phyloP scores from a whole-genome alignment of 2,888 invertebrate genomes.

The Neoascia interrupta region DNA sequence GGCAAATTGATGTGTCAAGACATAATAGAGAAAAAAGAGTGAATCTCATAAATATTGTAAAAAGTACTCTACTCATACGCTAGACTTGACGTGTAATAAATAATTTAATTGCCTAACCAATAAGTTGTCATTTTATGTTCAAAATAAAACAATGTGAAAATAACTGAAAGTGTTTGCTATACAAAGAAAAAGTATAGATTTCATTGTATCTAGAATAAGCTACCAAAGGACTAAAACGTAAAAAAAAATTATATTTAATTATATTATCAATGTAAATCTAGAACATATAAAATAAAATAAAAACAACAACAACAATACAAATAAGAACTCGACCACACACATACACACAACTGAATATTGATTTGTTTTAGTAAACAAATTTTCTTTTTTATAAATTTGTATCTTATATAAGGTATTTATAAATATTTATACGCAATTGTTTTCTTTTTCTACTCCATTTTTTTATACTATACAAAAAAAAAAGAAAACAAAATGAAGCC shows the following conservation, averaged over 20 bases:
- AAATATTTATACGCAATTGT: slow-evolving; percentile 62
- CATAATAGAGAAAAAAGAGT: slow-evolving; percentile 2
- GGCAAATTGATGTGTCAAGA: slow-evolving; percentile 1
- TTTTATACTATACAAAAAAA: slow-evolving; percentile 61
- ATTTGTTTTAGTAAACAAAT: slow-evolving; percentile 58
- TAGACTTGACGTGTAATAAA: slow-evolving; percentile 38
- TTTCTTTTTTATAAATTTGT: slow-evolving; percentile 33
- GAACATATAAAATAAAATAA: slow-evolving; percentile 35
- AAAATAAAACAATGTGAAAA: slow-evolving; percentile 28
- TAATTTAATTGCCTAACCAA: slow-evolving; percentile 47
- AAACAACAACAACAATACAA: slow-evolving; percentile 9
- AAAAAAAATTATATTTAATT: slow-evolving; percentile 56
- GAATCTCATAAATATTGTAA: slow-evolving; percentile 48
- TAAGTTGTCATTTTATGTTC: slow-evolving; percentile 48
- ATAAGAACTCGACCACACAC: slow-evolving; percentile 54
- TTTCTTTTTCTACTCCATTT: slow-evolving; percentile 60
- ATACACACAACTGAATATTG: slow-evolving; percentile 61
- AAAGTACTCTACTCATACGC: slow-evolving; percentile 53
- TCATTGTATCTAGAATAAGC: slow-evolving; percentile 64
- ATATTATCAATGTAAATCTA: slow-evolving; percentile 67
- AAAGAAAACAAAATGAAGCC: slow-evolving; percentile 50
- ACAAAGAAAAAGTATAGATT: slow-evolving; percentile 12
- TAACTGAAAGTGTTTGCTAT: slow-evolving; percentile 28
- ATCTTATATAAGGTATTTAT: slow-evolving; percentile 63
- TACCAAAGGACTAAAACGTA: slow-evolving; percentile 68